Base-by-base conservation (phyloP, 2,888 invertebrate species). In the Colostygia pectinataria region DNA sequence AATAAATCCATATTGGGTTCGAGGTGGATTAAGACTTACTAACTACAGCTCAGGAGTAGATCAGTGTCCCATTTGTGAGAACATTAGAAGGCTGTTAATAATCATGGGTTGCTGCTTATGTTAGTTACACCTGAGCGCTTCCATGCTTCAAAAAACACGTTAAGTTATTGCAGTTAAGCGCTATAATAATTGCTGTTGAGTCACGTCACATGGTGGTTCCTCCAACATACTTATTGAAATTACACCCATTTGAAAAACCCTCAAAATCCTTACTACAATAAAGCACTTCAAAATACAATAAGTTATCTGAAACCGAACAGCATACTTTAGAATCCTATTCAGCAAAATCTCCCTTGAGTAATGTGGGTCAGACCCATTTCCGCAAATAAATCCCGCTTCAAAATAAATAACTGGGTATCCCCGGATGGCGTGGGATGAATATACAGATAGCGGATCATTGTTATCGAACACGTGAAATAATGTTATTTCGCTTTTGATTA, bases 281-380 rank as follows among this genome's bases (percentile, higher is more conserved):
- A 64, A 63, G 47, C 64, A 61, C 61, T 63, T 63, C 69, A 66
- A 71, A 80, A 77, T 72, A 80, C 77, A 76, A 79, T 79, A 77
- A 80, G 68, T 77, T 81, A 81, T 80, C 74, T 70, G 67, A 71
- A 77, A 75, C 76, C 74, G 71, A 76, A 75, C 70, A 70, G 75
- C 74, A 75, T 79, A 80, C 78, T 81, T 82, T 79, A 78, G 73
- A 81, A 74, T 80, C 75, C 78, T 73, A 80, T 80, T 81, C 83
- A 80, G 79, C 76, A 68, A 76, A 81, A 82, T 82, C 80, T 85
- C 80, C 80, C 82, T 76, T 83, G 85, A 85, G 79, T 83, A 82
- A 85, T 84, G 77, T 75, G 83, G 85, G 85, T 83, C 78, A 73
- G 77, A 72, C 81, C 83, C 80, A 77, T 80, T 82, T 80, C 82